A percentile compares a stretch with the other conserved stretches of the same genome.
phyloP scores from a whole-genome alignment of 2,888 invertebrate species.

The Tinea pellionella region DNA sequence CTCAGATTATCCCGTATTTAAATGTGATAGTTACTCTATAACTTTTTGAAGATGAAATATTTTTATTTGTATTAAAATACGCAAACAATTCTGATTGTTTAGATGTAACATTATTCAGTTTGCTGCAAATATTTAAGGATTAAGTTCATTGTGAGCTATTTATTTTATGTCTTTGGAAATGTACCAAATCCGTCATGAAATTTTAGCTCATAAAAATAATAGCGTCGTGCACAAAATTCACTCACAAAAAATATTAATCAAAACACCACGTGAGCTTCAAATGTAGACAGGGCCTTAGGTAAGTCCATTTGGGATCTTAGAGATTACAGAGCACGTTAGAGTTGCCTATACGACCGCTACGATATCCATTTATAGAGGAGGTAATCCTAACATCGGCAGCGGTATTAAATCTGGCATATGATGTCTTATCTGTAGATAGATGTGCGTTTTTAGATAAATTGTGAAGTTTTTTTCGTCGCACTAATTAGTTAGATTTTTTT shows the following conservation, averaged over 20 bases:
- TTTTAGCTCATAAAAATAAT: neutral
- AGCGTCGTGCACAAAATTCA: neutral
- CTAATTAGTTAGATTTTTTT: slow-evolving; percentile 15
- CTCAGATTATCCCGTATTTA: too few relatives aligned
- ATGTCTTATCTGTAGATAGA: slow-evolving; percentile 27
- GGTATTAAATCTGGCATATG: slow-evolving; percentile 23
- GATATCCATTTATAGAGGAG: slow-evolving; percentile 34
- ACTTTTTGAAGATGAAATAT: too few relatives aligned
- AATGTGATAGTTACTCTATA: too few relatives aligned
- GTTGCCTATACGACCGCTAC: slow-evolving; percentile 18
- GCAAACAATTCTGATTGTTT: too few relatives aligned
- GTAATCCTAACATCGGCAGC: slow-evolving; percentile 31
- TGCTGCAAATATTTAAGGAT: too few relatives aligned
- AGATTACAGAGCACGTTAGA: slow-evolving; percentile 14
- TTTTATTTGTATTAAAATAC: too few relatives aligned
- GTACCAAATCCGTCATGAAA: neutral
- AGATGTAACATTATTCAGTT: too few relatives aligned
- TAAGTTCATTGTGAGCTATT: too few relatives aligned
- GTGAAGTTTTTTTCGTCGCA: slow-evolving; percentile 12
- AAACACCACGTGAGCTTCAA: neutral
- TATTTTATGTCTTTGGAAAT: too few relatives aligned
- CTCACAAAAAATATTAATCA: neutral
- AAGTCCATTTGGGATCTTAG: slow-evolving; percentile 8
- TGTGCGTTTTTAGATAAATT: slow-evolving; percentile 29
- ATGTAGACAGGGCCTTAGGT: neutral